Evolutionary conservation across 37 sponge, comb jelly and placozoan species (phyloP).

Genomic region (Petrosia ficiformis): DNA sequence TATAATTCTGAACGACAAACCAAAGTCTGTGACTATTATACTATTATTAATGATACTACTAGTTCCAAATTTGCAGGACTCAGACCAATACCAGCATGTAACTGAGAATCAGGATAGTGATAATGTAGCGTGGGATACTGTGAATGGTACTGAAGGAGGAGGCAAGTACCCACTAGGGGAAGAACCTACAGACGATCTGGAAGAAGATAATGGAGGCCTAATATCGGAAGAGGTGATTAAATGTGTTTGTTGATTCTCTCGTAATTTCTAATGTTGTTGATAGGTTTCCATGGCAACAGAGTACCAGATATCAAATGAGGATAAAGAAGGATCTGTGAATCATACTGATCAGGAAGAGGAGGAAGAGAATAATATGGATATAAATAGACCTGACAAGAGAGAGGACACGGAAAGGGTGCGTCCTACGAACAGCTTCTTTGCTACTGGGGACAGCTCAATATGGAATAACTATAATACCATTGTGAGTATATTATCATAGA

Average conservation of each 20-base stretch:
- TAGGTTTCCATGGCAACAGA: background rate
- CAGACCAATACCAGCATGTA: constrained; percentile 29
- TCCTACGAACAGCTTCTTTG: constrained; percentile 2
- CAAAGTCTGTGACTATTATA: too few species aligned
- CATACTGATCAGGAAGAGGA: constrained; percentile 9
- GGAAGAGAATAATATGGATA: background rate
- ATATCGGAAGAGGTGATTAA: constrained; percentile 18
- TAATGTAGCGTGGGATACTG: constrained; percentile 41
- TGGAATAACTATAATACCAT: background rate
- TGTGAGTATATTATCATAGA: background rate
- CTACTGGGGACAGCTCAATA: background rate
- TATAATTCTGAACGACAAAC: too few species aligned
- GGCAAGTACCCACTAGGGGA: constrained; percentile 8
- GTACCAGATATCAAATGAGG: background rate
- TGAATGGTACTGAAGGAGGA: background rate
- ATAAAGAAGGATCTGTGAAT: background rate
- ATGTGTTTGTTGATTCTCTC: background rate
- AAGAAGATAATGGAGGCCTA: constrained; percentile 15
- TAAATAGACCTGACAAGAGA: constrained; percentile 1
- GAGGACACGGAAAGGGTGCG: background rate
- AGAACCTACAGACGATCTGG: constrained; percentile 26
- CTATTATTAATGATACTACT: too few species aligned
- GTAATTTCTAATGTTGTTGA: background rate
- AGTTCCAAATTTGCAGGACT: too few species aligned
- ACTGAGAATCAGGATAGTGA: constrained; percentile 19